Percentiles rank a stretch among this genome's conserved stretches.
These are phyloP conservation scores for Actinernus sp. DNA, from an alignment of 92 coral and sea anemone genomes.

Conservation along the genomic window DNA sequence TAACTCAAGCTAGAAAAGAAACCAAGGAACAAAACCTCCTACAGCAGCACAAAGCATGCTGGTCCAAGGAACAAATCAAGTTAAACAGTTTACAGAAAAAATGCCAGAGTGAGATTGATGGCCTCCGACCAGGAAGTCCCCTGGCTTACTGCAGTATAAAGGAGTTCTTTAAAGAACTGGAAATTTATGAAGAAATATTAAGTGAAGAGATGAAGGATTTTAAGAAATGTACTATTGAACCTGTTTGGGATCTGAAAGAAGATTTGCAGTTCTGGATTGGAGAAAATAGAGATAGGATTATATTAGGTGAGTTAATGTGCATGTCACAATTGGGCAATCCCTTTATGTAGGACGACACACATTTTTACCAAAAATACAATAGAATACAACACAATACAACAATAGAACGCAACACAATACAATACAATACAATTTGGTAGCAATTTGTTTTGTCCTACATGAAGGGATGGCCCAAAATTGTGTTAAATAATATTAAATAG, in stretches of 20 bases:
- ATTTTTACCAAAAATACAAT: no score
- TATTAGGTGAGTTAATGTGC: slow-evolving; percentile 71
- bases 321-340: no score
- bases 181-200: slow-evolving; percentile 75
- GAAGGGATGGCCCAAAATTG: no score
- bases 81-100: slow-evolving; percentile 79
- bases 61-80: slow-evolving; percentile 87
- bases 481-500: no score
- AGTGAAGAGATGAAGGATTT: slow-evolving; percentile 78
- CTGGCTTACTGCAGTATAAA: slow-evolving; percentile 70
- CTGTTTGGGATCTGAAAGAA: slow-evolving; percentile 92
- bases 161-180: slow-evolving; percentile 88
- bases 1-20: slow-evolving; percentile 81
- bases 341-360: no score
- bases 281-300: slow-evolving; percentile 84
- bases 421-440: no score
- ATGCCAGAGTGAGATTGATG: slow-evolving; percentile 76
- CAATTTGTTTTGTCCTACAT: no score
- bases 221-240: slow-evolving; percentile 84
- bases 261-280: slow-evolving; percentile 96
- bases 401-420: no score
- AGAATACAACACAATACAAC: no score
- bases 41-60: slow-evolving; percentile 94
- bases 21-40: slow-evolving; percentile 84
- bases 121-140: slow-evolving; percentile 81